Conservation (phyloP, 1,140 invertebrate species). For the Uloborus diversus region DNA sequence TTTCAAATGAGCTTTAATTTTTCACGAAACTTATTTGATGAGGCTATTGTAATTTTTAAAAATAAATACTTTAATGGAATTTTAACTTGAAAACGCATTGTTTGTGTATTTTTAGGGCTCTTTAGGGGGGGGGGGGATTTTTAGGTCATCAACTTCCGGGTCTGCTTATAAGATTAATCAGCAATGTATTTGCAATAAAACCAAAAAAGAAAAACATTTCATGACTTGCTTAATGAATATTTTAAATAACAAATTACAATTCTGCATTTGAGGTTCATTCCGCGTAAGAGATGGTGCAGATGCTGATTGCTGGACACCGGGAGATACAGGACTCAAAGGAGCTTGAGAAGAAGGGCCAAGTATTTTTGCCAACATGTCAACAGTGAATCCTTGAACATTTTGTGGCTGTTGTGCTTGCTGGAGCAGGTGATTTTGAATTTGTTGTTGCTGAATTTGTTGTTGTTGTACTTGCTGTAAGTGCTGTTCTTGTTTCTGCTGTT, state of each 20-base stretch:
- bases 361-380: conserved; percentile 46
- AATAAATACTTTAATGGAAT: too few species aligned
- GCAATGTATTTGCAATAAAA: neutral
- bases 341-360: neutral
- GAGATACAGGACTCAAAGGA: neutral
- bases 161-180: too few species aligned
- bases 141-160: too few species aligned
- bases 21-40: too few species aligned
- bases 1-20: too few species aligned
- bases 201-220: too few species aligned
- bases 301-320: conserved; percentile 8
- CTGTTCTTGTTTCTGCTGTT: conserved; percentile 32
- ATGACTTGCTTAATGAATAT: too few species aligned
- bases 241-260: neutral
- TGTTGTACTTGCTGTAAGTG: conserved; percentile 27
- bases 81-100: too few species aligned
- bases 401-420: conserved; percentile 64
- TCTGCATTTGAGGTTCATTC: conserved; percentile 26
- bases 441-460: conserved; percentile 2
- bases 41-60: too few species aligned
- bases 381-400: conserved; percentile 19
- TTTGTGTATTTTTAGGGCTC: too few species aligned
- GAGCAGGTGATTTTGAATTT: conserved; percentile 57
- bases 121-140: too few species aligned
- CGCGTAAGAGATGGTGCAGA: conserved; percentile 14